Evolutionary conservation across 2,113 vertebrate species (phyloP), one percentile per base, ranked within the genome.

Genomic region (Acinonyx jubatus): DNA sequence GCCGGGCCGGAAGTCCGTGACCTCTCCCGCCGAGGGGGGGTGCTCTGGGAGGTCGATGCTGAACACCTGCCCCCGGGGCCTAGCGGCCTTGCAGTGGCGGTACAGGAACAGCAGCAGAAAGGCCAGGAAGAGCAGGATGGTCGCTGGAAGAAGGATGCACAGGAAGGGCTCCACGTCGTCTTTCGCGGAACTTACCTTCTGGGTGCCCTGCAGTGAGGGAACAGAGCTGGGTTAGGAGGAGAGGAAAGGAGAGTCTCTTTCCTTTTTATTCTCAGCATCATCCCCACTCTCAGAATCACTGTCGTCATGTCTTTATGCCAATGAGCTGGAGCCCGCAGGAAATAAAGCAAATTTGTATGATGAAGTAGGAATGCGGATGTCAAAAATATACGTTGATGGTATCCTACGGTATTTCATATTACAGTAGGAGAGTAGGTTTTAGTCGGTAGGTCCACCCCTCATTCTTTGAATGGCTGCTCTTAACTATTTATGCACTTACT

Each of bases 101-200:
- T 99, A 99, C 9, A 99, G 95, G 96, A 99, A 98, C 3, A 99
- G 99, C 76, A 98, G 97, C 98, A 99, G 96, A 89, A 99, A 98
- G 97, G 98, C 99, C 98, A 99, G 97, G 88, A 99, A 98, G 69
- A 99, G 98, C 98, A 99, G 97, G 36, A 98, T 97, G 73, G 99
- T 98, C 48, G 99, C 93, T 1, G 99, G 99, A 12, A 99, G 96
- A 48, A 99, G 98, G 93, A 99, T 98, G 96, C 99, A 99, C 86
- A 99, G 98, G 94, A 99, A 98, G 13, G 99, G 98, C 84, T 99
- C 99, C 4, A 97, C 97, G 36, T 99, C 99, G 0, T 98, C 98
- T 97, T 98, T 98, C 50, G 98, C 98, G 10, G 99, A 98, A 27
- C 98, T 99, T 5, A 98, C 29, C 98, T 98, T 99, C 95, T 98